Conservation (phyloP, 2,113 vertebrate species). For the Hyperoodon ampullatus region DNA sequence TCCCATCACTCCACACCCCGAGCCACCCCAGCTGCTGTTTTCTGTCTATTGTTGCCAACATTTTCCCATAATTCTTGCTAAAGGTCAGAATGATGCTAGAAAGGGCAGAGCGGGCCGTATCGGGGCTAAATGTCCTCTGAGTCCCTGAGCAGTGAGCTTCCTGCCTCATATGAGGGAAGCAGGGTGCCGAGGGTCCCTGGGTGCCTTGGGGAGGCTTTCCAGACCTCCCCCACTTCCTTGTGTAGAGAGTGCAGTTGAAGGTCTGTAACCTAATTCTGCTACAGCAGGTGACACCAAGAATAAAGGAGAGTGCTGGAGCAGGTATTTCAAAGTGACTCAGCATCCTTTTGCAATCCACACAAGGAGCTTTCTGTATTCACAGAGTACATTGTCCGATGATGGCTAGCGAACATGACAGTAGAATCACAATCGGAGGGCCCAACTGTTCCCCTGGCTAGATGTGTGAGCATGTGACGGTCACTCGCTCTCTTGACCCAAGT, state of each 20-base stretch:
- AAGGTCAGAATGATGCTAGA: background rate
- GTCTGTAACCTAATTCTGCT: background rate
- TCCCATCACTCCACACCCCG: background rate
- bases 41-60: background rate
- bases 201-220: background rate
- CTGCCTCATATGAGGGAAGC: background rate
- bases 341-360: background rate
- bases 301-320: background rate
- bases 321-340: background rate
- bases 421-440: background rate
- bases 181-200: background rate
- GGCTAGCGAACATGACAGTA: background rate
- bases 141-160: background rate
- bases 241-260: background rate
- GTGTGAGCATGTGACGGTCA: background rate
- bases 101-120: background rate
- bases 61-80: background rate
- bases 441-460: background rate
- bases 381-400: background rate
- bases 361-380: background rate
- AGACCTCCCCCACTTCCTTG: background rate
- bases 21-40: background rate
- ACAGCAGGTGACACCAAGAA: background rate
- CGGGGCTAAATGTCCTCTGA: background rate
- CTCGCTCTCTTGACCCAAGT: background rate